Percentiles rank a stretch among this genome's conserved stretches.
Conservation (phyloP, 2,113 vertebrate species). For the Fukomys damarensis region DNA sequence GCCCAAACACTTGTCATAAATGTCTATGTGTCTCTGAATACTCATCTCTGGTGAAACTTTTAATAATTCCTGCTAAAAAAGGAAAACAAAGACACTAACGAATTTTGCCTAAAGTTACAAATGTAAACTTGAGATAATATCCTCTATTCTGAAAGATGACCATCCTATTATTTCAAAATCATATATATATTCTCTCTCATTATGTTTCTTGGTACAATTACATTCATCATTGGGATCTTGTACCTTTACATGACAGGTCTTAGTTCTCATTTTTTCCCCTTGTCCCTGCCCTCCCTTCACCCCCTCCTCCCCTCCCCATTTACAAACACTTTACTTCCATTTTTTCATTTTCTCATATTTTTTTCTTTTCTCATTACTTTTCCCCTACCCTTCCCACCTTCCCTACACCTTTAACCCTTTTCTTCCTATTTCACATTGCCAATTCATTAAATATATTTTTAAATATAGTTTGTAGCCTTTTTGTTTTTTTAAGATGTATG, state of each 20-base stretch:
- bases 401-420: too few relatives aligned
- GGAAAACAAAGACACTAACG: background rate
- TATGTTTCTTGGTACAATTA: too few relatives aligned
- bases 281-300: too few relatives aligned
- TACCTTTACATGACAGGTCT: too few relatives aligned
- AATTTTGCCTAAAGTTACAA: conserved; percentile 17
- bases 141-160: background rate
- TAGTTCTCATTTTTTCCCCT: too few relatives aligned
- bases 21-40: background rate
- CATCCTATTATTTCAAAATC: background rate
- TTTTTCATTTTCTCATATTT: too few relatives aligned
- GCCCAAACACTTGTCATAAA: background rate
- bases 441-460: background rate
- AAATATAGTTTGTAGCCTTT: background rate
- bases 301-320: too few relatives aligned
- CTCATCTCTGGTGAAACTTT: background rate
- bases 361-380: too few relatives aligned
- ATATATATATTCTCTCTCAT: too few relatives aligned
- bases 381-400: too few relatives aligned
- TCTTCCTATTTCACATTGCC: background rate
- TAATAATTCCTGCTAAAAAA: background rate
- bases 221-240: too few relatives aligned
- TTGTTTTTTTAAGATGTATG: background rate
- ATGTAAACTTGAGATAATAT: background rate
- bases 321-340: too few relatives aligned